phyloP scores from a whole-genome alignment of 2,113 vertebrate species.

The Myrmecophaga tridactyla region DNA sequence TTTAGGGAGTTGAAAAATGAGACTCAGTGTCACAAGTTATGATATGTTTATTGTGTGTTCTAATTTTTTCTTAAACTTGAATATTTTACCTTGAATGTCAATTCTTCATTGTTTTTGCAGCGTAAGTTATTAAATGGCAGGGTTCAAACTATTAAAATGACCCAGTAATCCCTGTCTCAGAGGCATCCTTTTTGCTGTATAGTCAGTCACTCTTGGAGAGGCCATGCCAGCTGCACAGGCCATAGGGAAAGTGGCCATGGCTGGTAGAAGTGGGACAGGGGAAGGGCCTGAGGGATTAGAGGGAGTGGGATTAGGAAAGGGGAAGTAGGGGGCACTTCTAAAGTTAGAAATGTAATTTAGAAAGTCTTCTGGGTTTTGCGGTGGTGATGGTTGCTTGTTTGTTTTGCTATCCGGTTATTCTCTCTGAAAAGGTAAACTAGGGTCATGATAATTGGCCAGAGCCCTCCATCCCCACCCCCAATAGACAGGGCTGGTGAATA shows the following conservation, averaged over 20 bases:
- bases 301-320: background rate
- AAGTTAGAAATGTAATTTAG: background rate
- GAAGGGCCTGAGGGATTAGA: background rate
- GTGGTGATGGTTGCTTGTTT: background rate
- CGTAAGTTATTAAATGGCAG: constrained; percentile 18
- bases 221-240: background rate
- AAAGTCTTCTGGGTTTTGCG: background rate
- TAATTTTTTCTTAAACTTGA: constrained; percentile 9
- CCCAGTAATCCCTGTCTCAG: background rate
- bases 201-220: background rate
- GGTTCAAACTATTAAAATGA: constrained; percentile 43
- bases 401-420: background rate
- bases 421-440: background rate
- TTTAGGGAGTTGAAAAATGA: constrained; percentile 15
- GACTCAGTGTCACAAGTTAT: constrained; percentile 1
- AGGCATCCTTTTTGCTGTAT: constrained; percentile 3
- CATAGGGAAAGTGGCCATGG: background rate
- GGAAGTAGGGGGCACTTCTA: background rate
- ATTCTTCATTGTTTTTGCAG: background rate
- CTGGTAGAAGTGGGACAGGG: background rate
- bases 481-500: background rate
- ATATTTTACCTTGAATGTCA: constrained; percentile 31
- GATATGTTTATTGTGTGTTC: constrained; percentile 15
- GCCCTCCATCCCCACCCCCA: too few relatives aligned
- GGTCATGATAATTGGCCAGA: background rate